These are phyloP conservation scores for Henicopernis longicauda DNA, from an alignment of 2,113 vertebrate genomes.

Conservation along the genomic window DNA sequence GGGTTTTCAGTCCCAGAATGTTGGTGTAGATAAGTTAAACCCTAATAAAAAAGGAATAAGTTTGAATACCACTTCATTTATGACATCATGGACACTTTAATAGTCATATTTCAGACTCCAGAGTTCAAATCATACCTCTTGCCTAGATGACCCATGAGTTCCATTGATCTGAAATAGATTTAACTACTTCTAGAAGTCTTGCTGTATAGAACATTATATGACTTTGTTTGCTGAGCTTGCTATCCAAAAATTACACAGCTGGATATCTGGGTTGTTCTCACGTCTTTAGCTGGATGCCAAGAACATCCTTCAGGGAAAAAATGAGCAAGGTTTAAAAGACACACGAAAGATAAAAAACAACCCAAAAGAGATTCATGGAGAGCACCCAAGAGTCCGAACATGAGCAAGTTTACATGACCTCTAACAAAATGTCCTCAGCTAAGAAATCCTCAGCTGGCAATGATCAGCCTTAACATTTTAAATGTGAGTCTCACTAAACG, in stretches of 20 bases:
- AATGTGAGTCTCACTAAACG: not conserved
- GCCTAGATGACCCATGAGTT: not conserved
- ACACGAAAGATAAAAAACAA: constrained; percentile 14
- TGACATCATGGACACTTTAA: not conserved
- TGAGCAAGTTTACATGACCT: not conserved
- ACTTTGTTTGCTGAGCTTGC: not conserved
- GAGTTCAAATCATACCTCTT: not conserved
- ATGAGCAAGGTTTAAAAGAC: constrained; percentile 32
- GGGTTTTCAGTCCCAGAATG: not conserved
- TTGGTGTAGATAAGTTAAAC: not conserved
- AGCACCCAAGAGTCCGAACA: not conserved
- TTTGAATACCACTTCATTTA: not conserved
- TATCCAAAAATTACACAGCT: constrained; percentile 43
- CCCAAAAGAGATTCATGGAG: not conserved
- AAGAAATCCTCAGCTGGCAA: constrained; percentile 22
- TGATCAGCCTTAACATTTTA: not conserved
- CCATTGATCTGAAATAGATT: not conserved
- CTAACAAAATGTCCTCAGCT: not conserved
- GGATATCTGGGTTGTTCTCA: not conserved
- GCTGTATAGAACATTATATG: not conserved
- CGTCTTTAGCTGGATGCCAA: constrained; percentile 9
- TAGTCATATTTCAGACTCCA: not conserved
- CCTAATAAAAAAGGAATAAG: not conserved
- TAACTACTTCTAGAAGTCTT: not conserved
- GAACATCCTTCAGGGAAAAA: constrained; percentile 39